phyloP scores from a whole-genome alignment of 2,113 vertebrate species.

The Psittacula cyanocephala region DNA sequence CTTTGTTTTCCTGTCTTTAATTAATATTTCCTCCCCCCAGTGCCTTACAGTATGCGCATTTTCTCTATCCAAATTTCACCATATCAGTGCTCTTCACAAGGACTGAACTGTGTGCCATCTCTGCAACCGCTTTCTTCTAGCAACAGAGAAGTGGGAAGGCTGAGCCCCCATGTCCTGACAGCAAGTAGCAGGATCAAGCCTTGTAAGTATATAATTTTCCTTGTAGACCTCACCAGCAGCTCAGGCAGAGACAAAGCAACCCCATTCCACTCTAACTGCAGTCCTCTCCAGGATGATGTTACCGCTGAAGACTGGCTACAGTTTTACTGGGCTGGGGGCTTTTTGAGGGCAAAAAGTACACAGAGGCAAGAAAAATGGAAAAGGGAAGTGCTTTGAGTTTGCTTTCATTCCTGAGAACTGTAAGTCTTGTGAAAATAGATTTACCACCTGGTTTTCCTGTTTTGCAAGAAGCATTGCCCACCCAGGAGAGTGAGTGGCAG shows the following conservation, averaged over 20 bases:
- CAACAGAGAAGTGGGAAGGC: not conserved
- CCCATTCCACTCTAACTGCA: not conserved
- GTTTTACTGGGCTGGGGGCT: not conserved
- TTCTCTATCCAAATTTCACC: not conserved
- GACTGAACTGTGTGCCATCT: rapidly evolving
- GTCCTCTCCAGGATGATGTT: not conserved
- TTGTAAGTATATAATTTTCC: not conserved
- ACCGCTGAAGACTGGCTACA: not conserved
- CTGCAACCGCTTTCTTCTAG: not conserved
- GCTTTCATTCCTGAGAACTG: not conserved
- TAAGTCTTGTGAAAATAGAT: not conserved
- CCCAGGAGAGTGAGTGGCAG: rapidly evolving
- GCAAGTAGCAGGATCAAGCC: not conserved
- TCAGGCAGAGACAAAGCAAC: not conserved
- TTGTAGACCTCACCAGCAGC: not conserved
- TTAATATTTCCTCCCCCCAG: not conserved
- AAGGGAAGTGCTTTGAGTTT: not conserved
- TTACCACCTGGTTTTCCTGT: not conserved
- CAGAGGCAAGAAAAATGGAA: not conserved
- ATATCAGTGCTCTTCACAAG: not conserved
- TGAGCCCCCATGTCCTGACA: not conserved
- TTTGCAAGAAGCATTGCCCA: not conserved
- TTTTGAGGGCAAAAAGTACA: rapidly evolving
- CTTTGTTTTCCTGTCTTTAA: not conserved
- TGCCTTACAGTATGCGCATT: not conserved